phyloP scores from a whole-genome alignment of 2,113 vertebrate genomes.

The Sinocyclocheilus anshuiensis region DNA sequence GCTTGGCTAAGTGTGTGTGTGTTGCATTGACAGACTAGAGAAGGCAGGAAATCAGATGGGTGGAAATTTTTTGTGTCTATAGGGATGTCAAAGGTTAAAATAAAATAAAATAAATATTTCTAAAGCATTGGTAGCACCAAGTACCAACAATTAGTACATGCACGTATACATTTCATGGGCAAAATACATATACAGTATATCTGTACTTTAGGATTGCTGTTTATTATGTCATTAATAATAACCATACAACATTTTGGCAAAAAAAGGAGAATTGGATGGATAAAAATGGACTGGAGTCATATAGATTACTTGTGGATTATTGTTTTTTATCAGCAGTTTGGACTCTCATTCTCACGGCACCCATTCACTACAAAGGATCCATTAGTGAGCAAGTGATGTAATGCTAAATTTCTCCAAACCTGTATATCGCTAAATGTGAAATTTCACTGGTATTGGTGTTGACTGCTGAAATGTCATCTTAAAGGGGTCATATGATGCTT shows the following conservation, averaged over 20 bases:
- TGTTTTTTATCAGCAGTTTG: too few species aligned
- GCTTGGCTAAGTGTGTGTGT: conserved; percentile 62
- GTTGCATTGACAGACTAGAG: conserved; percentile 58
- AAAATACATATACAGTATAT: neutral
- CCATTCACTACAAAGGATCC: too few species aligned
- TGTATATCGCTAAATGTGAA: neutral
- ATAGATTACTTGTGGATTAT: too few species aligned
- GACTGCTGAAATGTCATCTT: neutral
- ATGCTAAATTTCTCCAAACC: too few species aligned
- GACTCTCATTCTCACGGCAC: too few species aligned
- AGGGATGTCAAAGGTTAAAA: neutral
- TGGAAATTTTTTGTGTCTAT: conserved; percentile 20
- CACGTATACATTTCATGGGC: neutral
- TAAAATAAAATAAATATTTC: neutral
- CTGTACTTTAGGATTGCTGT: neutral
- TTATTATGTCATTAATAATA: neutral
- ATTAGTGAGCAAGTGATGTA: too few species aligned
- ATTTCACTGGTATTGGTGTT: neutral
- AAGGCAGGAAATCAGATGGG: conserved; percentile 34
- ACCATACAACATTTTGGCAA: neutral
- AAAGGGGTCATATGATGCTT: too few species aligned
- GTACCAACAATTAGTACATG: neutral
- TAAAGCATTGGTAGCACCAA: neutral
- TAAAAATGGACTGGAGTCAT: too few species aligned
- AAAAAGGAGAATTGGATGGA: neutral